phyloP scores from a whole-genome alignment of 2,888 invertebrate genomes.

The Parochlus steinenii region DNA sequence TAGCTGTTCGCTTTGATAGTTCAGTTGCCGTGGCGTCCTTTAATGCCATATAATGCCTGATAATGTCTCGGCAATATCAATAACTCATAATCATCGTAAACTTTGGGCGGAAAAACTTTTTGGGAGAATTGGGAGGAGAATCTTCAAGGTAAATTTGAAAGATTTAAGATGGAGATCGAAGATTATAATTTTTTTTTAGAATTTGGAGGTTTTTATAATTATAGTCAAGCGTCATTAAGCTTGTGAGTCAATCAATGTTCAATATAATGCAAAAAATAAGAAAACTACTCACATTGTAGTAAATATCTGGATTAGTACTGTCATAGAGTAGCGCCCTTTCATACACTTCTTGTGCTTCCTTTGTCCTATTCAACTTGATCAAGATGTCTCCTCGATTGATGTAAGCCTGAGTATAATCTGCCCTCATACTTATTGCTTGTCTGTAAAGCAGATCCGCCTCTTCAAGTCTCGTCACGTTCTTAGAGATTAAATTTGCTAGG shows the following conservation, averaged over 20 bases:
- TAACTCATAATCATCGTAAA: too few relatives aligned
- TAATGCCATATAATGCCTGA: too few relatives aligned
- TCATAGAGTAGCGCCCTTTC: conserved; percentile 85
- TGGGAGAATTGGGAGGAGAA: too few relatives aligned
- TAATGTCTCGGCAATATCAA: too few relatives aligned
- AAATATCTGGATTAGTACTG: conserved; percentile 84
- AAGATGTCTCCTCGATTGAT: conserved; percentile 93
- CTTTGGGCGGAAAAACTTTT: too few relatives aligned
- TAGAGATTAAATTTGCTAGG: conserved; percentile 83
- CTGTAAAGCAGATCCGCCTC: conserved; percentile 89
- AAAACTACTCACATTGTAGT: conserved; percentile 75
- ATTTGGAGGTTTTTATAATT: neutral
- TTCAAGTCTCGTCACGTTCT: conserved; percentile 77
- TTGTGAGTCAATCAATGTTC: too few relatives aligned
- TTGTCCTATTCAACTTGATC: conserved; percentile 83
- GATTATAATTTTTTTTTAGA: conserved; percentile 1
- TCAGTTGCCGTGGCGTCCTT: too few relatives aligned
- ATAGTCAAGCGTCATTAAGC: conserved; percentile 2
- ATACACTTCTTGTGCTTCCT: conserved; percentile 89
- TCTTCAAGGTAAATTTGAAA: too few relatives aligned
- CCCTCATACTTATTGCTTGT: conserved; percentile 93
- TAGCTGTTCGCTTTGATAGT: too few relatives aligned
- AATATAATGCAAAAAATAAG: too few relatives aligned
- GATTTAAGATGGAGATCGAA: neutral
- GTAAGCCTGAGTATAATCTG: conserved; percentile 91